phyloP scores from a whole-genome alignment of 2,113 vertebrate genomes.

The Nematolebias whitei region DNA sequence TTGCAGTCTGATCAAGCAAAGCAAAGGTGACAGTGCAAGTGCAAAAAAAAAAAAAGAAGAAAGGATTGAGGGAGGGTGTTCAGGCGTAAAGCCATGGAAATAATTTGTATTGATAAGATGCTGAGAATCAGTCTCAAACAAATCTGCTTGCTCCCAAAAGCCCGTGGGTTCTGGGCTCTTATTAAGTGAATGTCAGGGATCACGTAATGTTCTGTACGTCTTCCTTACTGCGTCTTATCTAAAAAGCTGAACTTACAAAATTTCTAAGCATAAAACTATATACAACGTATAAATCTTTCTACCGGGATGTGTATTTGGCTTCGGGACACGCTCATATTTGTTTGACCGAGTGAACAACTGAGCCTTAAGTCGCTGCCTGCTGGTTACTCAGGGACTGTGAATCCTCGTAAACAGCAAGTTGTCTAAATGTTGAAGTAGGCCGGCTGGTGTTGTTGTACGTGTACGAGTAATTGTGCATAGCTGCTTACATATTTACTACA shows the following conservation, averaged over 20 bases:
- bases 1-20: slow-evolving; percentile 34
- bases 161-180: neutral
- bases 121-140: slow-evolving; percentile 4
- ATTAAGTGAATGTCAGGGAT: neutral
- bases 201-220: neutral
- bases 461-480: slow-evolving; percentile 21
- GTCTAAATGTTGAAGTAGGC: slow-evolving; percentile 47
- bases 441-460: slow-evolving; percentile 34
- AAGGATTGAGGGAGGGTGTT: neutral
- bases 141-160: slow-evolving; percentile 10
- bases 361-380: neutral
- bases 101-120: slow-evolving; percentile 17
- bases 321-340: neutral
- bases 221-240: neutral
- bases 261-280: slow-evolving; percentile 1
- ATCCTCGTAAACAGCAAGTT: slow-evolving; percentile 44
- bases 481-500: slow-evolving; percentile 54
- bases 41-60: slow-evolving; percentile 5
- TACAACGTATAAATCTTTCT: too few species aligned
- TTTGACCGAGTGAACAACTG: slow-evolving; percentile 1
- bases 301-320: neutral
- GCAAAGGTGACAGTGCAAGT: slow-evolving; percentile 17
- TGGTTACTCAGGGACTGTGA: slow-evolving; percentile 21
- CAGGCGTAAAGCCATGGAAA: neutral
- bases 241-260: neutral